Conservation (phyloP, 1,140 invertebrate species). For the Caenorhabditis remanei region DNA sequence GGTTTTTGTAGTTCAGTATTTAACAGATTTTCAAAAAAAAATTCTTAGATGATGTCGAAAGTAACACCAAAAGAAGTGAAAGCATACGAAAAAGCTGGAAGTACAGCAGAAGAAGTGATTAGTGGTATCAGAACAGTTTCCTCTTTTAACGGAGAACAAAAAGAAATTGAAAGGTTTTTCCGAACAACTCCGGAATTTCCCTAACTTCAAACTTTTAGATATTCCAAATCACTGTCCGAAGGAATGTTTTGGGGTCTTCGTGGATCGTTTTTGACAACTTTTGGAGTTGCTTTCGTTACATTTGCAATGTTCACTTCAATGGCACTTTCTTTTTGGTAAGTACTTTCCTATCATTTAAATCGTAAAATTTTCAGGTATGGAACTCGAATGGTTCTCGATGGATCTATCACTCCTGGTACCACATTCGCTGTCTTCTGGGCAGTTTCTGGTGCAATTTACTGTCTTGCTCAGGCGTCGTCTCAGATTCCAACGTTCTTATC, state of each 20-base stretch:
- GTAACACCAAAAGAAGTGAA: neutral
- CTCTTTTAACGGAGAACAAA: constrained; percentile 57
- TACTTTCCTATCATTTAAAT: constrained; percentile 4
- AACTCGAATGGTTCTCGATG: constrained; percentile 2
- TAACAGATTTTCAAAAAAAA: neutral
- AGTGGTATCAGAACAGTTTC: constrained; percentile 40
- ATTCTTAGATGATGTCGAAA: neutral
- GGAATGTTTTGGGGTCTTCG: constrained; percentile 25
- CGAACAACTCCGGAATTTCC: neutral
- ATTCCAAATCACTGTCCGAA: neutral
- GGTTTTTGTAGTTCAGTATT: neutral
- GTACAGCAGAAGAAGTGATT: constrained; percentile 52
- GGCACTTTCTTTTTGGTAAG: neutral
- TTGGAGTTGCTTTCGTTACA: neutral
- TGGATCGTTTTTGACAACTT: neutral
- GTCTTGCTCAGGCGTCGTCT: neutral
- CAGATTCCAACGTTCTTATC: neutral
- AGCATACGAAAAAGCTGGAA: neutral
- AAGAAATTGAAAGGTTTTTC: constrained; percentile 4
- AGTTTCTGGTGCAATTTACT: constrained; percentile 12
- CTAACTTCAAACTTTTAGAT: constrained; percentile 10
- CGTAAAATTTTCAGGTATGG: constrained; percentile 47
- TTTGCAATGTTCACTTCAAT: constrained; percentile 39
- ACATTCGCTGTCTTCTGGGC: constrained; percentile 45
- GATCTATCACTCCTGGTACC: constrained; percentile 30